Conservation (phyloP, 1,140 invertebrate genomes). For the Cydia amplana region DNA sequence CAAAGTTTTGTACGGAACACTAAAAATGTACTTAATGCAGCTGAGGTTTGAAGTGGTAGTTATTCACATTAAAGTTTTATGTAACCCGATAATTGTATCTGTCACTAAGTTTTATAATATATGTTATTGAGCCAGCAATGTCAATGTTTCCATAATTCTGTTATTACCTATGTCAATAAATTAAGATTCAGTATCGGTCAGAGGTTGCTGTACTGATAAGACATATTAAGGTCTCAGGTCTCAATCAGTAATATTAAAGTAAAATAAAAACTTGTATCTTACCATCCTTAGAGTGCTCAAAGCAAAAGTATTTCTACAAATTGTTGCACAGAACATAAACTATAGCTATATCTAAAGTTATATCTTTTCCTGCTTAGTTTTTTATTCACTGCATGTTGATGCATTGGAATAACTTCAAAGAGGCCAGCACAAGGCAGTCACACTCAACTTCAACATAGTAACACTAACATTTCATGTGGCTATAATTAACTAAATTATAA, state of each 20-base stretch:
- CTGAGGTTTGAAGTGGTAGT: too few species aligned
- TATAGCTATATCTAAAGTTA: background rate
- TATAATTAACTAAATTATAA: conserved; percentile 16
- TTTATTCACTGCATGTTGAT: conserved; percentile 46
- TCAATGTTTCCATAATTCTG: too few species aligned
- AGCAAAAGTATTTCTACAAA: conserved; percentile 46
- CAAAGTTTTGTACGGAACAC: too few species aligned
- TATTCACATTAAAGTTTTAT: too few species aligned
- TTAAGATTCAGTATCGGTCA: background rate
- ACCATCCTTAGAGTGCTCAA: background rate
- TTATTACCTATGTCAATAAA: background rate
- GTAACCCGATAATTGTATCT: too few species aligned
- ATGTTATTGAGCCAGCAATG: too few species aligned
- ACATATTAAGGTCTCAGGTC: background rate
- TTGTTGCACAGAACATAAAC: background rate
- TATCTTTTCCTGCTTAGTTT: conserved; percentile 41
- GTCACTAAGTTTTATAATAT: too few species aligned
- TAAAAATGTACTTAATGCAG: too few species aligned
- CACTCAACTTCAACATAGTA: background rate
- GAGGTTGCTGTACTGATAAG: background rate
- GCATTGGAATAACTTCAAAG: conserved; percentile 3
- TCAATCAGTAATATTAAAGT: too few species aligned
- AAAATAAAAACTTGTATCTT: background rate
- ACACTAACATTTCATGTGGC: background rate
- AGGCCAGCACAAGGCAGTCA: background rate